These are phyloP conservation scores for Anthophora plumipes DNA, from an alignment of 2,888 invertebrate species.

Conservation along the genomic window DNA sequence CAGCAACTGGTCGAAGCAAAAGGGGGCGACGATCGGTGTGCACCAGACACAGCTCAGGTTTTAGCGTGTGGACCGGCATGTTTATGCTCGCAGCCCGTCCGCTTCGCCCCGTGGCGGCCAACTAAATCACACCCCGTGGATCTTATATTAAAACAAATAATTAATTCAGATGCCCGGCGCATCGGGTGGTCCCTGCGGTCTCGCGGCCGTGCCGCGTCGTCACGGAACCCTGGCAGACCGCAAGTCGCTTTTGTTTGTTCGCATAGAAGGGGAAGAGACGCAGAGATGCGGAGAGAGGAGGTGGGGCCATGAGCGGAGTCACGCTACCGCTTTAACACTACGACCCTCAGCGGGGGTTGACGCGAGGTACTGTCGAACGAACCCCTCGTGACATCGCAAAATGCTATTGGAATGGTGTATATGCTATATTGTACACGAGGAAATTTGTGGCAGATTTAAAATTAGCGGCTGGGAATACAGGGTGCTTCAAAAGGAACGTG, in stretches of 20 bases:
- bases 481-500: too few relatives aligned
- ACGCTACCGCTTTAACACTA: constrained; percentile 67
- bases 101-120: constrained; percentile 79
- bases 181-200: constrained; percentile 80
- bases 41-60: constrained; percentile 39
- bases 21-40: constrained; percentile 13
- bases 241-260: constrained; percentile 63
- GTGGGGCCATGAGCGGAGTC: constrained; percentile 41
- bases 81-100: constrained; percentile 79
- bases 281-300: constrained; percentile 15
- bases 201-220: constrained; percentile 56
- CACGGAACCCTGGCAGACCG: constrained; percentile 58
- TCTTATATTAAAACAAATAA: constrained; percentile 85
- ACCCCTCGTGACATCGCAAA: constrained; percentile 40
- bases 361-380: constrained; percentile 44
- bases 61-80: constrained; percentile 73
- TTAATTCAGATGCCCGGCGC: constrained; percentile 83
- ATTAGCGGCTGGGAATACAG: too few relatives aligned
- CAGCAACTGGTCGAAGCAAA: constrained; percentile 73
- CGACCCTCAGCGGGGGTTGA: constrained; percentile 64
- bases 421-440: too few relatives aligned
- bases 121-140: constrained; percentile 84
- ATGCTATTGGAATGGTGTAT: too few relatives aligned
- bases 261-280: constrained; percentile 14
- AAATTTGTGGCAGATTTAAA: too few relatives aligned